Conservation (phyloP, 2,113 vertebrate genomes). For the Cygnus atratus region DNA sequence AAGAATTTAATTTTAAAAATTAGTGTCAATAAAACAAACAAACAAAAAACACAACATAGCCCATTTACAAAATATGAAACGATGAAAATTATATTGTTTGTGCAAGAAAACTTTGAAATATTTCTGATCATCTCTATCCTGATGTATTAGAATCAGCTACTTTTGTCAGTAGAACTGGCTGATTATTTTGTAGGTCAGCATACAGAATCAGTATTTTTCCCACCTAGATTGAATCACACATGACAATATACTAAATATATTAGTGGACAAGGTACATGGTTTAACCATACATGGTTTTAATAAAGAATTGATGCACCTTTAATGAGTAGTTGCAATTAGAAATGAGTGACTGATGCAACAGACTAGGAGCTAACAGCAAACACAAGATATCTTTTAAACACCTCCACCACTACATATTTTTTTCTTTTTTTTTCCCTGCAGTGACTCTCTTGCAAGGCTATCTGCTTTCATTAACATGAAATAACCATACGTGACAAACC, state of each 20-base stretch:
- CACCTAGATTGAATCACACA: background rate
- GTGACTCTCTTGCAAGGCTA: background rate
- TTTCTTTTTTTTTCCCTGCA: background rate
- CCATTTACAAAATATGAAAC: background rate
- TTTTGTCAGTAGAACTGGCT: background rate
- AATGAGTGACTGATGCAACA: background rate
- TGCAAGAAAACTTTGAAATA: background rate
- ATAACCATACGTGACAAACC: background rate
- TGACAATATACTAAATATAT: background rate
- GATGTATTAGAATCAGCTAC: background rate
- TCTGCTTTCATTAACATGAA: background rate
- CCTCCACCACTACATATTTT: background rate
- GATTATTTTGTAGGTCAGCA: background rate
- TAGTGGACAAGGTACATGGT: background rate
- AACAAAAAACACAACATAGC: background rate
- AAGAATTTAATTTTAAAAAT: background rate
- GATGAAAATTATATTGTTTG: background rate
- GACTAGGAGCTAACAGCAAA: background rate
- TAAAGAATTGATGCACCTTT: background rate
- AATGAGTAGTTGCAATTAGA: background rate
- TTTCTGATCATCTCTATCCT: background rate
- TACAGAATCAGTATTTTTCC: background rate
- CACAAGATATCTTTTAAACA: background rate
- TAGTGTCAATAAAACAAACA: background rate
- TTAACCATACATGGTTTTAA: background rate